Base-by-base conservation (phyloP, 2,113 vertebrate genomes). In the Opisthocomus hoazin region DNA sequence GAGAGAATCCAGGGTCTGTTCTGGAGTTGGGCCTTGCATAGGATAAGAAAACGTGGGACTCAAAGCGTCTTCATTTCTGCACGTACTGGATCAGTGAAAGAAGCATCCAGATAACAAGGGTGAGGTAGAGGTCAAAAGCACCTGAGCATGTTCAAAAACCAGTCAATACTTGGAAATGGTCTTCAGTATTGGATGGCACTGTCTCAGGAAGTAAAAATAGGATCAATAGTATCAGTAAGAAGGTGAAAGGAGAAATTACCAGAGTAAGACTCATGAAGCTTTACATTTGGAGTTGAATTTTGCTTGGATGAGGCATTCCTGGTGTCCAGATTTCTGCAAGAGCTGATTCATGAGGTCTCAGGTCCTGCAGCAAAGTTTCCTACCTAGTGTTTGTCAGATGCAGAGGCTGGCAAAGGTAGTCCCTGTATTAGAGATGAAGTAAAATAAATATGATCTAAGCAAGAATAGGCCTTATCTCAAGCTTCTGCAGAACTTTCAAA, bases 1-100 rank as follows among this genome's bases (percentile, higher is more conserved):
- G 51, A 41, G n/a, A 20, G 11, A 20, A 26, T 36, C 27, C 39
- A 7, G 36, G 34, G 7, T 61, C 54, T 1, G 3, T 45, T 51
- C 34, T 37, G 54, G 45, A 69, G 37, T 45, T 53, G 34, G 9
- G 18, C 37, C 34, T 46, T 37, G 34, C 10, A 23, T 20, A 46
- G 11, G 24, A 17, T 45, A 21, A 45, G 46, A 27, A 54, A 74
- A 64, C 27, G 9, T 37, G 27, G 9, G 46, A 45, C 22, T 39
- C 26, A 34, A 34, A 87, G 22, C 22, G 54, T 53, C 32, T 37
- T 61, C 53, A n/a, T 34, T 34, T 87, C 56, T 54, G 21, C 56
- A 15, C 3, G 1, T 45, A 12, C 9, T 9, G 5, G 34, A 22
- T 8, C 0, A 1, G 46, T 22, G 39, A 51, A 58, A 78, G 64